A percentile compares a stretch with the other conserved stretches of the same genome.
These are phyloP conservation scores for Dicycla oo DNA, from an alignment of 2,888 invertebrate genomes.

Conservation along the genomic window DNA sequence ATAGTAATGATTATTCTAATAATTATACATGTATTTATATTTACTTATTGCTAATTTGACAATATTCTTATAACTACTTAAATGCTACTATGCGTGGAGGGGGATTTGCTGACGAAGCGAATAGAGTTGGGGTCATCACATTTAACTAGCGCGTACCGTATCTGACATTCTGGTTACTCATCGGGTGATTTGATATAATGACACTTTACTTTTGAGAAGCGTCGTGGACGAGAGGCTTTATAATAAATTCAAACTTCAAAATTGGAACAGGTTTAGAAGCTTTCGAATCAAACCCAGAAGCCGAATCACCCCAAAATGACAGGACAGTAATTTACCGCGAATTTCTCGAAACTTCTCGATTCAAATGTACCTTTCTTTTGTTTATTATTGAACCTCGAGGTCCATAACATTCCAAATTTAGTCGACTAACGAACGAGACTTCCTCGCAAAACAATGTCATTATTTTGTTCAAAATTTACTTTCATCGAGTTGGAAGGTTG, in stretches of 20 bases:
- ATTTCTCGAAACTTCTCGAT: constrained; percentile 10
- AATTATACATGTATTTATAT: too few species aligned
- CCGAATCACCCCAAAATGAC: not conserved
- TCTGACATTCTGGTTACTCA: too few species aligned
- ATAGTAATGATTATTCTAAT: too few species aligned
- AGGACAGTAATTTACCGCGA: not conserved
- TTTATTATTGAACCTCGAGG: constrained; percentile 27
- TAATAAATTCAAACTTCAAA: not conserved
- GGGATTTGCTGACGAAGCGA: too few species aligned
- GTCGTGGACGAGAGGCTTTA: not conserved
- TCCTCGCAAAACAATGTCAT: constrained; percentile 45
- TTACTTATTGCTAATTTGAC: too few species aligned
- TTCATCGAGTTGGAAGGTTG: constrained; percentile 28
- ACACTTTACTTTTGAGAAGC: not conserved
- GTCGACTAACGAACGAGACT: constrained; percentile 38
- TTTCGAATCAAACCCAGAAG: constrained; percentile 1
- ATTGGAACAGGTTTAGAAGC: not conserved
- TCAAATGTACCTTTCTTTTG: constrained; percentile 24
- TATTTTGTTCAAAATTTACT: constrained; percentile 45
- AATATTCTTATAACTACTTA: too few species aligned
- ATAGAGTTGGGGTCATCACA: too few species aligned
- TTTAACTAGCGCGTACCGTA: too few species aligned
- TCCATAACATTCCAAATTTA: constrained; percentile 24
- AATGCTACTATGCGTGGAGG: too few species aligned
- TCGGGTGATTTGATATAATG: not conserved